Percentiles rank a stretch among this genome's conserved stretches.
These are phyloP conservation scores for Drosophila subquinaria DNA, from an alignment of 2,888 invertebrate species.

Conservation along the genomic window DNA sequence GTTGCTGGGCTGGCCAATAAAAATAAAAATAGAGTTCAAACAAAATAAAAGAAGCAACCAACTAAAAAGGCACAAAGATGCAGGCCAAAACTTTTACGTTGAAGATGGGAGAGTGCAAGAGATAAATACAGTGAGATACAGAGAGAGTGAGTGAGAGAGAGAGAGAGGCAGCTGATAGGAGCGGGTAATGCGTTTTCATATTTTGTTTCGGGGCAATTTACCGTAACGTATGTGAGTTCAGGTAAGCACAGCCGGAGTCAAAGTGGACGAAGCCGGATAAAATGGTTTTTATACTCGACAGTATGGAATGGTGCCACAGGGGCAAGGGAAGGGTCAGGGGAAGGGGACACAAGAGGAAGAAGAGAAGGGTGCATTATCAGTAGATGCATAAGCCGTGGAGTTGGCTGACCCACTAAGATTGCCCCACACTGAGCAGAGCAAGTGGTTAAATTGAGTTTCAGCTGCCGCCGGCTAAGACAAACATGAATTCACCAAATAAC, in stretches of 20 bases:
- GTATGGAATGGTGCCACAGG: neutral
- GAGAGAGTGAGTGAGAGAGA: neutral
- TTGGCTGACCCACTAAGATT: slow-evolving; percentile 50
- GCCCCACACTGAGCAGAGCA: neutral
- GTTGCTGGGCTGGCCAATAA: slow-evolving; percentile 66
- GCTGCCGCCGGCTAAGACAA: slow-evolving; percentile 13
- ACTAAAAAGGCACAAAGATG: slow-evolving; percentile 51
- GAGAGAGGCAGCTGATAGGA: neutral
- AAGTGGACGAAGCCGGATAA: slow-evolving; percentile 23
- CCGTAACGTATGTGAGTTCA: slow-evolving; percentile 49
- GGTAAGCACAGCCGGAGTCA: slow-evolving; percentile 39
- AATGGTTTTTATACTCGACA: slow-evolving; percentile 15
- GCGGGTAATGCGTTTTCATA: slow-evolving; percentile 61
- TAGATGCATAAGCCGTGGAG: slow-evolving; percentile 32
- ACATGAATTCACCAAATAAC: slow-evolving; percentile 14
- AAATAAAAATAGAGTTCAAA: slow-evolving; percentile 74
- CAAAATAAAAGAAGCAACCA: slow-evolving; percentile 57
- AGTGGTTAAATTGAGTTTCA: slow-evolving; percentile 33
- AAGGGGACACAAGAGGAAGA: neutral
- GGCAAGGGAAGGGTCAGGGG: neutral
- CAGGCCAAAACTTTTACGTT: slow-evolving; percentile 60
- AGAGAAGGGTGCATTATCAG: slow-evolving; percentile 12
- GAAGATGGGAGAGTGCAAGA: slow-evolving; percentile 1
- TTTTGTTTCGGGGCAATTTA: slow-evolving; percentile 58
- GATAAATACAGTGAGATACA: neutral